Percentiles rank a stretch among this genome's conserved stretches.
Evolutionary conservation across 2,888 invertebrate species (phyloP).

Genomic region (Drosophila quinaria): DNA sequence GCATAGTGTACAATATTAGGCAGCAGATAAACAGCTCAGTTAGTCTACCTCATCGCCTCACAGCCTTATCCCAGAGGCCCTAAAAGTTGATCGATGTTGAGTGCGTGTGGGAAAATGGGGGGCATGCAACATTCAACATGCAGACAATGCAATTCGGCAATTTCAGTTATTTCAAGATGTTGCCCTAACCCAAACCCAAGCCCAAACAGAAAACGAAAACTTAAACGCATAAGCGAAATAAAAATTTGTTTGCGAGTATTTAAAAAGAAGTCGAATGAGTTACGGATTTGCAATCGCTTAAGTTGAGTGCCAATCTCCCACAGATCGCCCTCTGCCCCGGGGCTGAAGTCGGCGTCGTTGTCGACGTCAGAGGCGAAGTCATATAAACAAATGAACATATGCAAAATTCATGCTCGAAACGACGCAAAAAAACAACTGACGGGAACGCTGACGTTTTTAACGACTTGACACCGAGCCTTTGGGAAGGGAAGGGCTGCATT

Average conservation of each 20-base stretch:
- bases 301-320: constrained; percentile 76
- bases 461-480: constrained; percentile 71
- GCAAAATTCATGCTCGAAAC: constrained; percentile 73
- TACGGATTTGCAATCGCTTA: constrained; percentile 83
- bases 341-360: constrained; percentile 1
- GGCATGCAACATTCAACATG: constrained; percentile 28
- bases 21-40: constrained; percentile 23
- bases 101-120: constrained; percentile 64
- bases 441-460: constrained; percentile 73
- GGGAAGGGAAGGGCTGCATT: constrained; percentile 6
- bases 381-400: constrained; percentile 80
- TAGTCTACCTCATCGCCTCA: not conserved
- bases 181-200: not conserved
- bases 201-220: not conserved
- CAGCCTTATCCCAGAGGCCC: not conserved
- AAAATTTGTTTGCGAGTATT: constrained; percentile 70
- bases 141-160: constrained; percentile 55
- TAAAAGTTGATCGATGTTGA: constrained; percentile 16
- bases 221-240: constrained; percentile 25
- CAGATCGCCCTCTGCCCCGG: constrained; percentile 42
- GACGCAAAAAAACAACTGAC: constrained; percentile 44
- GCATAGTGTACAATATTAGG: constrained; percentile 38
- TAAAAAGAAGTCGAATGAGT: constrained; percentile 76
- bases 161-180: constrained; percentile 41
- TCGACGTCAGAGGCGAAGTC: constrained; percentile 45